phyloP scores from a whole-genome alignment of 2,888 invertebrate genomes.

The Ferrisia virgata region DNA sequence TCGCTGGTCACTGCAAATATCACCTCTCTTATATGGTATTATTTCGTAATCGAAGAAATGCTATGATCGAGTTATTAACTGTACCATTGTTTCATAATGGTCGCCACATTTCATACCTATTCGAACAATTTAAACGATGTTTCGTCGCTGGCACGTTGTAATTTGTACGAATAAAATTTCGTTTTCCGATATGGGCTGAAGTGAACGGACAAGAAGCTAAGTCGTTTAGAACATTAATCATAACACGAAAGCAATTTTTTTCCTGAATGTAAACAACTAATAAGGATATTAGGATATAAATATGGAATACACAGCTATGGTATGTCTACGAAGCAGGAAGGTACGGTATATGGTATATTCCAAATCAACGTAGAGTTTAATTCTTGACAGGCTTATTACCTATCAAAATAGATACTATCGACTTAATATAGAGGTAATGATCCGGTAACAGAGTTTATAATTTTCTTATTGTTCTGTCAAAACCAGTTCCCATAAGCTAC shows the following conservation, averaged over 20 bases:
- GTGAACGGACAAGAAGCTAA: not conserved
- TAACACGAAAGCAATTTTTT: not conserved
- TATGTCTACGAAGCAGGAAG: too few species aligned
- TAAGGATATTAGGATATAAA: too few species aligned
- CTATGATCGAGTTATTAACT: not conserved
- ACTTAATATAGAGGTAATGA: not conserved
- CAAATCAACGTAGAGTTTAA: too few species aligned
- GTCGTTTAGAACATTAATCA: not conserved
- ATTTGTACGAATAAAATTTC: not conserved
- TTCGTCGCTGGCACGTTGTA: not conserved
- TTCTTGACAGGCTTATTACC: not conserved
- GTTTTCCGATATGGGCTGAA: not conserved
- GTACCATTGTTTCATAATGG: not conserved
- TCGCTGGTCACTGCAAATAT: not conserved
- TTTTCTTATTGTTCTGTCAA: not conserved
- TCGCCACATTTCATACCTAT: not conserved
- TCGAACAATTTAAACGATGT: not conserved
- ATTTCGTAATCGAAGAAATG: not conserved
- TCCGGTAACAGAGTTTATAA: not conserved
- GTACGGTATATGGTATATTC: too few species aligned
- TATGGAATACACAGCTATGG: too few species aligned
- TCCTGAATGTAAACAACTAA: not conserved
- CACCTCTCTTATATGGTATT: not conserved
- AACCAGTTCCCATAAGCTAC: not conserved
- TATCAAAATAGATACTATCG: too few species aligned